phyloP scores from a whole-genome alignment of 2,888 invertebrate species.

The Ypsolopha sequella region DNA sequence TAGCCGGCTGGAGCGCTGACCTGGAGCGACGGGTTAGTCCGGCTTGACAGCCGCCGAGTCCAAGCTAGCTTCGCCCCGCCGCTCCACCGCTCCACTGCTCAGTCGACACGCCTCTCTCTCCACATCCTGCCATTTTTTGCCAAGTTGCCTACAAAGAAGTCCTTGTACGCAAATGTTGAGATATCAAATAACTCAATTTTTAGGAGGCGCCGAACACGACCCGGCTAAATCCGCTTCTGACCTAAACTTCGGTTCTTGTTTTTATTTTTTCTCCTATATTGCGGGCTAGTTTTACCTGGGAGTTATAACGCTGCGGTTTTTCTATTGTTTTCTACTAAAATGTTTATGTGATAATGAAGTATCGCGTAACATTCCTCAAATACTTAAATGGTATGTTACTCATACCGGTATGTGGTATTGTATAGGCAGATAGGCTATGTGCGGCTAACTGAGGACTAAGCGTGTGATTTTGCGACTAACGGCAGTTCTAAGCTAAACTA shows the following conservation, averaged over 20 bases:
- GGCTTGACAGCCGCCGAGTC: constrained; percentile 63
- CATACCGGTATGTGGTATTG: too few relatives aligned
- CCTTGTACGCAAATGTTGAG: constrained; percentile 33
- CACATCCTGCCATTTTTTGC: constrained; percentile 59
- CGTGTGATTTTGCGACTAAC: constrained; percentile 55
- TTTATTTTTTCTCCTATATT: too few relatives aligned
- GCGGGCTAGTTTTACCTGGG: too few relatives aligned
- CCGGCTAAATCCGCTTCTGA: background rate
- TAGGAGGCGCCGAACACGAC: background rate
- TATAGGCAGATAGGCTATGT: background rate
- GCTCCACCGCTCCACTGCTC: constrained; percentile 29
- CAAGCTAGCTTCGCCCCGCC: constrained; percentile 45
- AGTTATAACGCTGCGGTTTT: too few relatives aligned
- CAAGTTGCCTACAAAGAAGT: constrained; percentile 48
- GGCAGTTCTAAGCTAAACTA: constrained; percentile 53
- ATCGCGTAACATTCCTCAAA: too few relatives aligned
- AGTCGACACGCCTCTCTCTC: constrained; percentile 56
- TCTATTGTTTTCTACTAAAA: too few relatives aligned
- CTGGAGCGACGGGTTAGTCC: constrained; percentile 70
- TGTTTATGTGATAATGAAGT: too few relatives aligned
- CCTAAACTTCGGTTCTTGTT: too few relatives aligned
- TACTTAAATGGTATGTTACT: too few relatives aligned
- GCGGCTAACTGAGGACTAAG: constrained; percentile 8
- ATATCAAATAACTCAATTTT: background rate
- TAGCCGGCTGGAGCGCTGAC: constrained; percentile 70